Evolutionary conservation across 2,888 invertebrate species (phyloP).

Genomic region (Philereme vetulata): DNA sequence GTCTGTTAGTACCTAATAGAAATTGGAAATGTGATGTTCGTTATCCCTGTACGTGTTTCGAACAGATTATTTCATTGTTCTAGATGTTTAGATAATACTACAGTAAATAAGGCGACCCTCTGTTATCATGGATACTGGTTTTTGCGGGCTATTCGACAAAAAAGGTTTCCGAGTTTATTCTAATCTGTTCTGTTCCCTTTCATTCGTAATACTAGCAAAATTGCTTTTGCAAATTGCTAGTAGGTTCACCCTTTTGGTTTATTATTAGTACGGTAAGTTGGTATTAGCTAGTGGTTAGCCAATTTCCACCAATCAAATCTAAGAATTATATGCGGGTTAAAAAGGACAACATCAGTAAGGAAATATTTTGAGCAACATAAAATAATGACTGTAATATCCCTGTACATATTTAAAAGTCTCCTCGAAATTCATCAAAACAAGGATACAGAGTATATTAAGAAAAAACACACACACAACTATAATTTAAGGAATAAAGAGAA

Average conservation of each 20-base stretch:
- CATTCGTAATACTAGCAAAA: not conserved
- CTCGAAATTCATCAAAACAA: too few species aligned
- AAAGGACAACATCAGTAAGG: too few species aligned
- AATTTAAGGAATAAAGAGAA: too few species aligned
- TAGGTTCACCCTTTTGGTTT: not conserved
- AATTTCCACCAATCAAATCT: too few species aligned
- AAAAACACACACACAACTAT: too few species aligned
- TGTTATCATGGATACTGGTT: conserved; percentile 40
- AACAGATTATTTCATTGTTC: conserved; percentile 59
- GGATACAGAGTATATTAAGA: too few species aligned
- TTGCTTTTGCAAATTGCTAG: not conserved
- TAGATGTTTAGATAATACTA: conserved; percentile 46
- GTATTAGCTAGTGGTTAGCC: too few species aligned
- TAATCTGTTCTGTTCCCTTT: conserved; percentile 23
- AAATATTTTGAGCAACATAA: too few species aligned
- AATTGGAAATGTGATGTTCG: conserved; percentile 63
- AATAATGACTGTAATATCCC: too few species aligned
- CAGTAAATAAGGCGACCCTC: conserved; percentile 34
- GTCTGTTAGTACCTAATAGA: conserved; percentile 39
- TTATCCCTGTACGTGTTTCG: conserved; percentile 65
- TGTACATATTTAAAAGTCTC: too few species aligned
- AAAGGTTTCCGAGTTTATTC: conserved; percentile 35
- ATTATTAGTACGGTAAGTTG: too few species aligned
- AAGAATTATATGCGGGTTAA: too few species aligned
- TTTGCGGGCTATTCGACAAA: conserved; percentile 38